phyloP scores from a whole-genome alignment of 1,140 invertebrate genomes.

The Halyomorpha halys region DNA sequence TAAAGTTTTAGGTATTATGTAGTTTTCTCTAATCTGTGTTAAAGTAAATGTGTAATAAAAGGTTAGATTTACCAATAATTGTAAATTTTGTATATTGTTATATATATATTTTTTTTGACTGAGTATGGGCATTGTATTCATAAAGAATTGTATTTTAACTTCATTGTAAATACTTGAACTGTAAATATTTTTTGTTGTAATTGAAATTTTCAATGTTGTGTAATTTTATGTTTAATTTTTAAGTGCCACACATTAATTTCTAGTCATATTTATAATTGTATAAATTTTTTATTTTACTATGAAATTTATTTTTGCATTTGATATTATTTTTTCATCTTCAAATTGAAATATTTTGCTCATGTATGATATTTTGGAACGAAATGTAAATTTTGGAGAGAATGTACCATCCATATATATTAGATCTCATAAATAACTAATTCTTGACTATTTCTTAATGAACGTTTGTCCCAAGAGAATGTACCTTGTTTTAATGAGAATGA shows the following conservation, averaged over 20 bases:
- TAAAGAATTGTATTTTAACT: constrained; percentile 2
- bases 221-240: not conserved
- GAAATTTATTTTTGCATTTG: not conserved
- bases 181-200: constrained; percentile 16
- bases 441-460: too few relatives aligned
- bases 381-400: not conserved
- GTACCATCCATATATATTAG: constrained; percentile 1
- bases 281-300: constrained; percentile 3
- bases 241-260: constrained; percentile 16
- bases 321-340: not conserved
- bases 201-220: not conserved
- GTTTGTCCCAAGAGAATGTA: too few relatives aligned
- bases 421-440: not conserved
- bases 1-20: not conserved
- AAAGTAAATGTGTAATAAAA: constrained; percentile 1
- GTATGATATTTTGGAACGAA: not conserved
- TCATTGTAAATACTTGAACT: constrained; percentile 11
- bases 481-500: constrained; percentile 3
- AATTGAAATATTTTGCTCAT: constrained; percentile 6
- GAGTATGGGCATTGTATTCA: constrained; percentile 10
- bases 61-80: not conserved
- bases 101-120: constrained; percentile 7
- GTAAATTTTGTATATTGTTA: constrained; percentile 12
- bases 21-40: constrained; percentile 4
- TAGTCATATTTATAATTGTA: constrained; percentile 6